Evolutionary conservation across 2,888 invertebrate species (phyloP), one percentile per base, ranked within the genome.

Genomic region (Perizoma flavofasciatum): DNA sequence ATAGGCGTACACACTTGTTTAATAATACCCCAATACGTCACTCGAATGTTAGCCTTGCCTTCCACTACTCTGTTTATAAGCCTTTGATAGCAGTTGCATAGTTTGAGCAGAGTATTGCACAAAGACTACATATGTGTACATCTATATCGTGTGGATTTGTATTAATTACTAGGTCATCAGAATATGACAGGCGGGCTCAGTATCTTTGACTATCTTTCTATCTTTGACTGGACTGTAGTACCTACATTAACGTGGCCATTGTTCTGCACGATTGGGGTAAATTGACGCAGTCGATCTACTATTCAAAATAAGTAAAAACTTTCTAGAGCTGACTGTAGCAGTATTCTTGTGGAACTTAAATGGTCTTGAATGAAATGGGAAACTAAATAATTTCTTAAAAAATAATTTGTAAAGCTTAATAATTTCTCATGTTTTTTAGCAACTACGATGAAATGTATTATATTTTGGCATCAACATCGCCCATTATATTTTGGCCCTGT

Each of bases 221-320:
- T 54, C 22, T 22, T 22, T 22, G 22, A 22, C 22, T 22, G 22
- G 44, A 49, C 59, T 45, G 48, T 50, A 43, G 67, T 72, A 71
- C 68, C 67, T 75, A 77, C 73, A 78, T 77, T 76, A 78, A 66
- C 69, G 61, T 65, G 61, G 66, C 67, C 68, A 71, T 74, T 72
- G 75, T 72, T 67, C 64, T 72, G 72, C 76, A 67, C 70, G 66
- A 73, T 74, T 81, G 73, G 74, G 70, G 72, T 74, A 77, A 80
- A 81, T 78, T 76, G 77, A 77, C 71, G 68, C 58, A 67, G 64
- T 67, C 65, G 67, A 62, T 74, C 72, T 72, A 74, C 43, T 53
- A 75, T 71, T 74, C 65, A 69, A 75, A 74, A 72, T 70, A 66
- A 61, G 7, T 6, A 52, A 10, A 11, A 11, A 57, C 41, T 45